Percentiles rank a stretch among this genome's conserved stretches.
Evolutionary conservation across 2,797 vertebrate genomes (phyloP).

Genomic region (Columba guinea): DNA sequence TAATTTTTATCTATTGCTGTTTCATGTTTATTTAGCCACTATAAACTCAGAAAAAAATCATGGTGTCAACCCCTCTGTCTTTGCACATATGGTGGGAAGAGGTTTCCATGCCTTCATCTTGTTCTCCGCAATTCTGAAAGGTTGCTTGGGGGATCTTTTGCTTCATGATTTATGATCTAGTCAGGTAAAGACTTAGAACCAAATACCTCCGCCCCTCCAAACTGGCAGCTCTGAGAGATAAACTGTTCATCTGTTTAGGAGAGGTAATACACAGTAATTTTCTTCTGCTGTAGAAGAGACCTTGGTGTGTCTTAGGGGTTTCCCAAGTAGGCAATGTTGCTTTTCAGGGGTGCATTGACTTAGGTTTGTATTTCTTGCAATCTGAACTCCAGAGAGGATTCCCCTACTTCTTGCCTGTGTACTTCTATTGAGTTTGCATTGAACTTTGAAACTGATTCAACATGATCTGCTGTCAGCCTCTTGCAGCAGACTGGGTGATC

Average conservation of each 20-base stretch:
- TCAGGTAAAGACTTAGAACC: not conserved
- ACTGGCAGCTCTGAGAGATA: not conserved
- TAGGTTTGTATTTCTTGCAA: not conserved
- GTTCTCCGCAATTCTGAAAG: not conserved
- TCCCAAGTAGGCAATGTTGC: not conserved
- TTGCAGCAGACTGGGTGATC: not conserved
- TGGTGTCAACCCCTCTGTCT: not conserved
- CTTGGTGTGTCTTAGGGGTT: not conserved
- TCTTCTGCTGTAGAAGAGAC: not conserved
- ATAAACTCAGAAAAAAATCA: not conserved
- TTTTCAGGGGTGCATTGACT: not conserved
- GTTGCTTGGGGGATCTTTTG: not conserved
- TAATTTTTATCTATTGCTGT: not conserved
- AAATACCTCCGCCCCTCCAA: not conserved
- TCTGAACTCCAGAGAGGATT: conserved; percentile 2
- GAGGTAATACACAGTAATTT: not conserved
- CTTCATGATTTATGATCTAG: not conserved
- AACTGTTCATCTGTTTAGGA: not conserved
- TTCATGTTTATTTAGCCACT: not conserved
- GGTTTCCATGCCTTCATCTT: not conserved
- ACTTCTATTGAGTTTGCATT: not conserved
- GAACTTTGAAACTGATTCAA: conserved; percentile 61
- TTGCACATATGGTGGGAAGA: not conserved
- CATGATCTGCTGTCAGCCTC: conserved; percentile 49
- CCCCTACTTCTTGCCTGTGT: not conserved